A percentile compares a stretch with the other conserved stretches of the same genome.
Conservation (phyloP, 2,888 invertebrate species). For the Antitype chi region DNA sequence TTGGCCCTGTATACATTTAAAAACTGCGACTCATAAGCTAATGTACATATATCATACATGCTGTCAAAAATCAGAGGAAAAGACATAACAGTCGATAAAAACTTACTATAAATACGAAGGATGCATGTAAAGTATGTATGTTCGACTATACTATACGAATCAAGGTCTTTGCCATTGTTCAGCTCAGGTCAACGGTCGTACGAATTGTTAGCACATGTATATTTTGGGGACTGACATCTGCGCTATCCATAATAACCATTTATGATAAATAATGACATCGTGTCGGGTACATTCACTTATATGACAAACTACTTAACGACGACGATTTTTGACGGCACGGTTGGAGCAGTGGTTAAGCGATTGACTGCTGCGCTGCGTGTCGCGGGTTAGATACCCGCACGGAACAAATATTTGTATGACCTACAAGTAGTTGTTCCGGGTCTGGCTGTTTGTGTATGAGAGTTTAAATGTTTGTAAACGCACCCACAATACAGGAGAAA, state of each 20-base stretch:
- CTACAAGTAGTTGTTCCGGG: too few relatives aligned
- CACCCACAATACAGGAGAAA: too few relatives aligned
- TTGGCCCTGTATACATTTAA: neutral
- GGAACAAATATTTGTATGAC: too few relatives aligned
- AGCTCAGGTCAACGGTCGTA: slow-evolving; percentile 55
- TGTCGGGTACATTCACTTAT: slow-evolving; percentile 47
- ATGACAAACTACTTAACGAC: slow-evolving; percentile 4
- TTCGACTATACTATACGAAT: slow-evolving; percentile 24
- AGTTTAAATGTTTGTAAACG: too few relatives aligned
- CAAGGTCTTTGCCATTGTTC: slow-evolving; percentile 58
- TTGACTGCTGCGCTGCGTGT: too few relatives aligned
- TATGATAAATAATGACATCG: slow-evolving; percentile 37
- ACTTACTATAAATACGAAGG: slow-evolving; percentile 21
- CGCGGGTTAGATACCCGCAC: too few relatives aligned
- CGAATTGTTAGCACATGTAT: slow-evolving; percentile 48
- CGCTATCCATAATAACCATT: slow-evolving; percentile 35
- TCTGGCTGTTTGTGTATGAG: too few relatives aligned
- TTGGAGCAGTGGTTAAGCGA: too few relatives aligned
- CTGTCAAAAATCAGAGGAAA: neutral
- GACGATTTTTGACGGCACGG: neutral
- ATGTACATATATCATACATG: too few relatives aligned
- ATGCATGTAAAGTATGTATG: slow-evolving; percentile 12
- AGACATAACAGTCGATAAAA: slow-evolving; percentile 7
- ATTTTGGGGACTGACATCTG: slow-evolving; percentile 59
- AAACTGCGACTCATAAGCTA: neutral